These are phyloP conservation scores for Agelastica alni DNA, from an alignment of 2,888 invertebrate genomes.

Conservation along the genomic window DNA sequence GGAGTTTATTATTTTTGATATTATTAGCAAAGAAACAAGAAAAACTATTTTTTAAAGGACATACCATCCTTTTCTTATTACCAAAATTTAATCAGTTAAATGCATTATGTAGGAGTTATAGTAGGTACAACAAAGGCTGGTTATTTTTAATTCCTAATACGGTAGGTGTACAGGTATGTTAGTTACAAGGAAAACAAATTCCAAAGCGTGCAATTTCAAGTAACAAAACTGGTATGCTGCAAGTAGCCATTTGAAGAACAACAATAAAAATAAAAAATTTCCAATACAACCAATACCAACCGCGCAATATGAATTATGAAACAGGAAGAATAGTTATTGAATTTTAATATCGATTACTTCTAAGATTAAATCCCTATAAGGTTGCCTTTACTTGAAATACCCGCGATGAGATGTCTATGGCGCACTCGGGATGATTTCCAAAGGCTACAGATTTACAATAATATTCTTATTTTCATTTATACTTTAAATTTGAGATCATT, in stretches of 20 bases:
- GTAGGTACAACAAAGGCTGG: background rate
- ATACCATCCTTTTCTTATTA: too few relatives aligned
- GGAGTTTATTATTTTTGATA: too few relatives aligned
- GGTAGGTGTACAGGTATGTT: slow-evolving; percentile 17
- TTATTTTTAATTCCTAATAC: slow-evolving; percentile 17
- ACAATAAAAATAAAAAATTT: slow-evolving; percentile 36
- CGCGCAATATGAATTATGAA: slow-evolving; percentile 46
- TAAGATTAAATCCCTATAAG: slow-evolving; percentile 34
- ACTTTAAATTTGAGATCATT: too few relatives aligned
- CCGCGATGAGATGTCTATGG: too few relatives aligned
- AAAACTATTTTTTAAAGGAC: too few relatives aligned
- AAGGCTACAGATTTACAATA: too few relatives aligned
- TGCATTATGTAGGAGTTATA: slow-evolving; percentile 2
- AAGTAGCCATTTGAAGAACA: slow-evolving; percentile 38
- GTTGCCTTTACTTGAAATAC: too few relatives aligned
- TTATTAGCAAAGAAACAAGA: too few relatives aligned
- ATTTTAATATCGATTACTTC: slow-evolving; percentile 38
- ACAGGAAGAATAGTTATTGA: slow-evolving; percentile 44
- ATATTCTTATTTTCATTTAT: too few relatives aligned
- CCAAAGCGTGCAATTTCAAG: slow-evolving; percentile 29
- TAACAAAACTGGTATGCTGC: slow-evolving; percentile 32
- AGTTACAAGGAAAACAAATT: slow-evolving; percentile 26
- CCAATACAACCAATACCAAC: slow-evolving; percentile 34
- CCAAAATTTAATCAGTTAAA: too few relatives aligned
- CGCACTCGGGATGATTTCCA: too few relatives aligned